Conservation (phyloP, 2,888 invertebrate species). For the Athripsodes cinereus region DNA sequence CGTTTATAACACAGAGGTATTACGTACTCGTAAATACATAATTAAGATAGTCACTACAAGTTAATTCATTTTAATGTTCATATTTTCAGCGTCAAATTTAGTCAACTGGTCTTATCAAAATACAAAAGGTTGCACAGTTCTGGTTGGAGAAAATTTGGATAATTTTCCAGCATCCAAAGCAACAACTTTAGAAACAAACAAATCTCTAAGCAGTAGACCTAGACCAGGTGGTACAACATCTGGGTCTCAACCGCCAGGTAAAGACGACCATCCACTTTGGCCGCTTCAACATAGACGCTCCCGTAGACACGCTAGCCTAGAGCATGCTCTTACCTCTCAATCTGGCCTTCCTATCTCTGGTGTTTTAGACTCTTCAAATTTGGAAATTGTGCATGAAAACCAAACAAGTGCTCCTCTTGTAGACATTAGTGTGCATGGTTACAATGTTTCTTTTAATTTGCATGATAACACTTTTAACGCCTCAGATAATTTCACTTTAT, state of each 20-base stretch:
- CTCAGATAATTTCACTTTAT: not conserved
- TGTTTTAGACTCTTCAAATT: conserved; percentile 31
- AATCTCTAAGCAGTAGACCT: conserved; percentile 46
- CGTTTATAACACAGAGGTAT: not conserved
- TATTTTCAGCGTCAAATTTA: conserved; percentile 63
- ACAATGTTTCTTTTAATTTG: conserved; percentile 27
- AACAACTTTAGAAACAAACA: conserved; percentile 63
- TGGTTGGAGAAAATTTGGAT: conserved; percentile 73
- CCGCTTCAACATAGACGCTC: conserved; percentile 51
- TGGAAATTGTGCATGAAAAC: conserved; percentile 47
- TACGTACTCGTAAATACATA: not conserved
- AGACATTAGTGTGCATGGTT: conserved; percentile 47
- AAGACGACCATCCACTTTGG: conserved; percentile 35
- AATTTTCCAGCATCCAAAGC: conserved; percentile 64
- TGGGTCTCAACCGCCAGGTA: conserved; percentile 50
- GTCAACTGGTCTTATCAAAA: conserved; percentile 82
- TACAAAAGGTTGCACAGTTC: conserved; percentile 75
- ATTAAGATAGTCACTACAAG: no score
- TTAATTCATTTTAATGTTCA: conserved; percentile 21
- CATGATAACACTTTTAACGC: conserved; percentile 11
- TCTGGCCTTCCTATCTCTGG: conserved; percentile 24
- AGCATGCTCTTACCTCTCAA: conserved; percentile 47
- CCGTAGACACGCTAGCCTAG: conserved; percentile 64
- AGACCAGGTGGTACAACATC: conserved; percentile 53
- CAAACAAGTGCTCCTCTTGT: conserved; percentile 32